These are phyloP conservation scores for Eupeodes luniger DNA, from an alignment of 2,888 invertebrate species.

Conservation along the genomic window DNA sequence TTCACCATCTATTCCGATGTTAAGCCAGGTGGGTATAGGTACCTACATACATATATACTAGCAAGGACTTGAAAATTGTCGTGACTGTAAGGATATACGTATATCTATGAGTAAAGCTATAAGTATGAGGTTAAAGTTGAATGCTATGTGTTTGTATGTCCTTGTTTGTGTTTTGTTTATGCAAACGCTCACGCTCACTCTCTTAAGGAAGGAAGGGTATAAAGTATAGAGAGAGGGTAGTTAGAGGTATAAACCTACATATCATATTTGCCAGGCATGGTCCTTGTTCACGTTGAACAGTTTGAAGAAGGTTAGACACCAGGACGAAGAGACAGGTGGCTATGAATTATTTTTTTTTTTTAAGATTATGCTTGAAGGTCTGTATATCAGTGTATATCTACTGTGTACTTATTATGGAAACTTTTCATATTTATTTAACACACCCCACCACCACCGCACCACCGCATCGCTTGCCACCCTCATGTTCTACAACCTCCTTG, in stretches of 20 bases:
- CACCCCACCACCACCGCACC: too few relatives aligned
- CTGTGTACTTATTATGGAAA: conserved; percentile 33
- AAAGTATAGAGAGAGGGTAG: neutral
- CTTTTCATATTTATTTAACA: conserved; percentile 34
- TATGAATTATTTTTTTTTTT: conserved; percentile 2
- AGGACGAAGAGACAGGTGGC: conserved; percentile 32
- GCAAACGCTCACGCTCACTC: conserved; percentile 50
- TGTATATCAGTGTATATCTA: neutral
- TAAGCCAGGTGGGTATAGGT: neutral
- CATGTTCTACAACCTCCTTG: neutral
- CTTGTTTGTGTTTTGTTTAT: conserved; percentile 32
- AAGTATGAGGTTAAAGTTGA: conserved; percentile 37
- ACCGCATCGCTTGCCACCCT: neutral
- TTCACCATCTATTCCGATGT: conserved; percentile 9
- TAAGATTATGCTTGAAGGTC: neutral
- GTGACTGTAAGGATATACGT: conserved; percentile 19
- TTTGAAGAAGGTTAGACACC: conserved; percentile 61
- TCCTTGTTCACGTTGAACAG: conserved; percentile 63
- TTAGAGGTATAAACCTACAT: neutral
- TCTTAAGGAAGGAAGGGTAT: neutral
- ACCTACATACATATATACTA: neutral
- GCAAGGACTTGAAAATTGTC: conserved; percentile 30
- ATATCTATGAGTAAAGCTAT: neutral
- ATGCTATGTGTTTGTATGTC: conserved; percentile 19
- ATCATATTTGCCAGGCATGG: conserved; percentile 61